These are phyloP conservation scores for Dexiosoma caninum DNA, from an alignment of 2,888 invertebrate species.

Conservation along the genomic window DNA sequence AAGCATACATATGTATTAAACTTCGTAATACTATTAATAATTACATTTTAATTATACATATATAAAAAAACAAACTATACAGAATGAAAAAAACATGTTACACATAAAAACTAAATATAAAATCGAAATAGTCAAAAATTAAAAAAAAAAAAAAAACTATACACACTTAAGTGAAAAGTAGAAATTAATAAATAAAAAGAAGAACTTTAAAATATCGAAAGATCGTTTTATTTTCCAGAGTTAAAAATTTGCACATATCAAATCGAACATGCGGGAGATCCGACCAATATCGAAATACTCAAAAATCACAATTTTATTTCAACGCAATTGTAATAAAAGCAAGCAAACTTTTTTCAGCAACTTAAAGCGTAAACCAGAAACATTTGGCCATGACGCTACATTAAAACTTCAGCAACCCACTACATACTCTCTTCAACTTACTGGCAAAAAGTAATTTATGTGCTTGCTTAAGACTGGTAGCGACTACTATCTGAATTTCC, in stretches of 20 bases:
- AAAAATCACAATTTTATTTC: too few relatives aligned
- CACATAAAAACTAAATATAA: constrained; percentile 57
- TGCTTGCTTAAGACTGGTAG: too few relatives aligned
- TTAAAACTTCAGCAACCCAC: too few relatives aligned
- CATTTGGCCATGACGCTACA: too few relatives aligned
- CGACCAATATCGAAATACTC: too few relatives aligned
- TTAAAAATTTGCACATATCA: background rate
- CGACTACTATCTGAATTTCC: too few relatives aligned
- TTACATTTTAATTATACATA: constrained; percentile 42
- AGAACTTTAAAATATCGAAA: background rate
- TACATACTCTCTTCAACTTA: too few relatives aligned
- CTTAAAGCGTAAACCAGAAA: too few relatives aligned
- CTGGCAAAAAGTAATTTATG: too few relatives aligned
- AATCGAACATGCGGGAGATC: background rate
- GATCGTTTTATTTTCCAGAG: background rate
- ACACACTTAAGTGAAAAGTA: constrained; percentile 33
- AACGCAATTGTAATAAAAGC: too few relatives aligned
- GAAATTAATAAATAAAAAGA: constrained; percentile 19
- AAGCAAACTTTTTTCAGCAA: too few relatives aligned
- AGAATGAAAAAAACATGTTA: constrained; percentile 27
- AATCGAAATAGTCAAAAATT: constrained; percentile 63
- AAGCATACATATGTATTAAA: constrained; percentile 30
- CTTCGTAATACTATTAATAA: constrained; percentile 38
- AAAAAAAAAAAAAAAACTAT: constrained; percentile 48
- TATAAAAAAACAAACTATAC: constrained; percentile 13